A percentile compares a stretch with the other conserved stretches of the same genome.
Conservation (phyloP, 2,888 invertebrate genomes). For the Polyommatus icarus region DNA sequence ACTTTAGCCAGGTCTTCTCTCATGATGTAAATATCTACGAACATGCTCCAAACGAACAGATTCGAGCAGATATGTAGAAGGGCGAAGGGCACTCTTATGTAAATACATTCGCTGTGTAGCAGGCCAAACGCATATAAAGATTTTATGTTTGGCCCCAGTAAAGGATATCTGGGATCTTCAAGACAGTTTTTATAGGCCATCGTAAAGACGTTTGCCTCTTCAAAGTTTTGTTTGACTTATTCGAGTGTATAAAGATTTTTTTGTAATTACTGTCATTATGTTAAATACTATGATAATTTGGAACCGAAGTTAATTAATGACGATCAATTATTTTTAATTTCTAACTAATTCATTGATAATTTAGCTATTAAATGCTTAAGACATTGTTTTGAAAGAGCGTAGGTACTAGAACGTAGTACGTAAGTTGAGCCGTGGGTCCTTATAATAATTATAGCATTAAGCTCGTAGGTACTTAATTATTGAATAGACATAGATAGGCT, state of each 20-base stretch:
- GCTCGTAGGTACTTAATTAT: too few relatives aligned
- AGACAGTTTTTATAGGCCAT: not conserved
- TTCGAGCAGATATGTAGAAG: constrained; percentile 46
- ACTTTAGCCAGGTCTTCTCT: constrained; percentile 52
- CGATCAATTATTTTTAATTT: not conserved
- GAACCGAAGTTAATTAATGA: not conserved
- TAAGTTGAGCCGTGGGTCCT: too few relatives aligned
- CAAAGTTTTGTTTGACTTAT: not conserved
- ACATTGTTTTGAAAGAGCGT: not conserved
- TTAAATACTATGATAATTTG: not conserved
- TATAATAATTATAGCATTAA: too few relatives aligned
- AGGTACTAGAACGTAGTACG: too few relatives aligned
- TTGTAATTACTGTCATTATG: not conserved
- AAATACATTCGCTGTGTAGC: constrained; percentile 50
- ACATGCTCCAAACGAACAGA: constrained; percentile 50
- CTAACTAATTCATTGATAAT: not conserved
- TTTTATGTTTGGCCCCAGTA: constrained; percentile 60
- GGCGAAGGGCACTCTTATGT: constrained; percentile 47
- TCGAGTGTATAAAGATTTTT: not conserved
- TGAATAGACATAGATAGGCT: too few relatives aligned
- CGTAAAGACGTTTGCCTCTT: not conserved
- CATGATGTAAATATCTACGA: constrained; percentile 51
- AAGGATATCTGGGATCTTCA: constrained; percentile 43
- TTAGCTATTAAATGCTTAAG: not conserved
- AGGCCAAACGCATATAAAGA: constrained; percentile 57